Conservation (phyloP, 2,797 vertebrate genomes). For the Megaceryle alcyon region DNA sequence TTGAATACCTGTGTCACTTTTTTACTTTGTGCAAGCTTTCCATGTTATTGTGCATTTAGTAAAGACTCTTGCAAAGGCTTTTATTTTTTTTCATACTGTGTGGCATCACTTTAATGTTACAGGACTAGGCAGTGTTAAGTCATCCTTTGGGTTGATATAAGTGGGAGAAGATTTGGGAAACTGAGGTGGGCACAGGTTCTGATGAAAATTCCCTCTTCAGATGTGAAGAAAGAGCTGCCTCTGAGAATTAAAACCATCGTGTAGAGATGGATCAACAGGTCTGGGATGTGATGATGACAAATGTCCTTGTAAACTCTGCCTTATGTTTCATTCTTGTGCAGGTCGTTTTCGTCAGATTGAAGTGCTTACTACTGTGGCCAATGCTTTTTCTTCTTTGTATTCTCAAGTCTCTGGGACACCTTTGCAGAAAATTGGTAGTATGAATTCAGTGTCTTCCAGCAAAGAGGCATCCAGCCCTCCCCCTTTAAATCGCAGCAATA, state of each 20-base stretch:
- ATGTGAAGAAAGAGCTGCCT: neutral
- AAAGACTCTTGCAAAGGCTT: neutral
- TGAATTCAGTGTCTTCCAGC: slow-evolving; percentile 76
- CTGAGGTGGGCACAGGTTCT: neutral
- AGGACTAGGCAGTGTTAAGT: neutral
- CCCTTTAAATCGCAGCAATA: slow-evolving; percentile 83
- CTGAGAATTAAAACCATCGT: neutral
- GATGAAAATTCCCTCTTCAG: neutral
- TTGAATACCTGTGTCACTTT: neutral
- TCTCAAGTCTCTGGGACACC: slow-evolving; percentile 95
- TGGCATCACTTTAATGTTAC: neutral
- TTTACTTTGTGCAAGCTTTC: neutral
- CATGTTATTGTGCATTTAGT: neutral
- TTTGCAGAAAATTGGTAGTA: slow-evolving; percentile 86
- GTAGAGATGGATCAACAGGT: neutral
- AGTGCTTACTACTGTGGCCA: slow-evolving; percentile 96
- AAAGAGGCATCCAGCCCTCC: slow-evolving; percentile 78
- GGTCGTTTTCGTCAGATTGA: slow-evolving; percentile 98
- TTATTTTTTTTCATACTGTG: neutral
- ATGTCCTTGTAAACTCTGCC: neutral
- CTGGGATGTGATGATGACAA: neutral
- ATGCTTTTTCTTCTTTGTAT: slow-evolving; percentile 95
- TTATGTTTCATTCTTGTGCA: slow-evolving; percentile 61
- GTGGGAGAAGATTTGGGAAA: neutral
- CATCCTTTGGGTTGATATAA: neutral